A percentile compares a stretch with the other conserved stretches of the same genome.
Evolutionary conservation across 2,888 invertebrate genomes (phyloP).

Genomic region (Danaus chrysippus): DNA sequence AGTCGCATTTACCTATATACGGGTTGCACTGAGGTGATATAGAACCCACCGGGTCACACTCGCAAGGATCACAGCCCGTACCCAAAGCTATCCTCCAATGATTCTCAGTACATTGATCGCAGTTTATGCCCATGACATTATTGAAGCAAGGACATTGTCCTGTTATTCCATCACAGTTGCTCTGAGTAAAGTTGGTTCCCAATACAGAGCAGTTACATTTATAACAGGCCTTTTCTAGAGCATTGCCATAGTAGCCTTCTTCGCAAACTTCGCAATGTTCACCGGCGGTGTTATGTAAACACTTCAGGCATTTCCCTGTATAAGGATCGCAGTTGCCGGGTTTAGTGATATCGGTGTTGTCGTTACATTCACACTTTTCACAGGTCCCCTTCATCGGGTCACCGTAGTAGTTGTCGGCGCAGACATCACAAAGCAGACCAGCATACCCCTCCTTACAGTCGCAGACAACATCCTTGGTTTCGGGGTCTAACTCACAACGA

Average conservation of each 20-base stretch:
- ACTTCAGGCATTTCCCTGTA: constrained; percentile 94
- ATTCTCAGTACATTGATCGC: constrained; percentile 92
- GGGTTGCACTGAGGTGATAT: constrained; percentile 89
- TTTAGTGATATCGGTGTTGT: constrained; percentile 91
- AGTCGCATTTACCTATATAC: constrained; percentile 95
- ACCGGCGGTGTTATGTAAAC: constrained; percentile 95
- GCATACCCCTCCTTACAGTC: constrained; percentile 93
- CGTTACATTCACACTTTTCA: constrained; percentile 92
- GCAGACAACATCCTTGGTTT: constrained; percentile 93
- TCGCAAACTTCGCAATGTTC: constrained; percentile 94
- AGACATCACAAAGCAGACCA: constrained; percentile 93
- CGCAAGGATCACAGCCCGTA: constrained; percentile 94
- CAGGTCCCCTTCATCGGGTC: constrained; percentile 94
- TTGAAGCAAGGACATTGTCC: constrained; percentile 98
- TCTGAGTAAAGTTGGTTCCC: constrained; percentile 87
- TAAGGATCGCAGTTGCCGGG: constrained; percentile 95
- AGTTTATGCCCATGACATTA: constrained; percentile 93
- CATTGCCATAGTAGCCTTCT: constrained; percentile 93
- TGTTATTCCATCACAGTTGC: constrained; percentile 87
- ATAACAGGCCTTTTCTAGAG: constrained; percentile 84
- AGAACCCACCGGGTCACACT: constrained; percentile 95
- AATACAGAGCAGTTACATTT: constrained; percentile 94
- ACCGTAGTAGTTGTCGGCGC: constrained; percentile 97
- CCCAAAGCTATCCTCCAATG: constrained; percentile 98
- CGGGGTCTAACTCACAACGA: constrained; percentile 90